These are phyloP conservation scores for Atractosteus spatula DNA, from an alignment of 2,113 vertebrate genomes.

Conservation along the genomic window DNA sequence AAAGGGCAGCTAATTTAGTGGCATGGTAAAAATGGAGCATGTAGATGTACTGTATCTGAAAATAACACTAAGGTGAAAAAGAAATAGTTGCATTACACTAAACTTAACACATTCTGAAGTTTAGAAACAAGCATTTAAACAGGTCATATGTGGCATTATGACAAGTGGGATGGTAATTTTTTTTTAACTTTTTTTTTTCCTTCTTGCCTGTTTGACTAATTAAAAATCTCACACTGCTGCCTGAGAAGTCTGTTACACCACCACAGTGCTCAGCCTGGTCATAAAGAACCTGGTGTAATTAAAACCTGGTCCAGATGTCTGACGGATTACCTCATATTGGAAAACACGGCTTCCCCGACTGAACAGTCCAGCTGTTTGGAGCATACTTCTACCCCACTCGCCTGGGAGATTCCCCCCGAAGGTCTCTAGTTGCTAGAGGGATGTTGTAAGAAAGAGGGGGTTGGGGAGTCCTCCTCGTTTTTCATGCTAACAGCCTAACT, in stretches of 20 bases:
- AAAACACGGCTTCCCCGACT: slow-evolving; percentile 59
- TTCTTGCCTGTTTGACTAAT: slow-evolving; percentile 20
- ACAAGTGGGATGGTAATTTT: background rate
- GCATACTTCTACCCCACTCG: slow-evolving; percentile 46
- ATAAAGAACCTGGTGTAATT: slow-evolving; percentile 54
- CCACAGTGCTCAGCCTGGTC: slow-evolving; percentile 53
- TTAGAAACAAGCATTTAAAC: no score
- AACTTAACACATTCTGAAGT: no score
- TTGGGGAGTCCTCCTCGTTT: slow-evolving; percentile 19
- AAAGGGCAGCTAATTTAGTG: no score
- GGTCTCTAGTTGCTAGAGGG: slow-evolving; percentile 33
- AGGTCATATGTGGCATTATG: no score
- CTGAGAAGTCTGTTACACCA: slow-evolving; percentile 36
- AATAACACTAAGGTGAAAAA: no score
- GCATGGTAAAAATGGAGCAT: no score
- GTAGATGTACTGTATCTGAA: no score
- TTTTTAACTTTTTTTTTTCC: background rate
- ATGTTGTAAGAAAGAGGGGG: slow-evolving; percentile 23
- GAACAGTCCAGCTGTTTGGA: slow-evolving; percentile 56
- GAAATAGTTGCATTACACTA: no score
- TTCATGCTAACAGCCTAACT: slow-evolving; percentile 21
- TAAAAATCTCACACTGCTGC: slow-evolving; percentile 42
- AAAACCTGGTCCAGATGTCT: slow-evolving; percentile 65
- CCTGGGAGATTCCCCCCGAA: slow-evolving; percentile 52
- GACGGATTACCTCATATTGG: slow-evolving; percentile 56